These are phyloP conservation scores for Oncorhynchus keta DNA, from an alignment of 2,113 vertebrate species.

Conservation along the genomic window DNA sequence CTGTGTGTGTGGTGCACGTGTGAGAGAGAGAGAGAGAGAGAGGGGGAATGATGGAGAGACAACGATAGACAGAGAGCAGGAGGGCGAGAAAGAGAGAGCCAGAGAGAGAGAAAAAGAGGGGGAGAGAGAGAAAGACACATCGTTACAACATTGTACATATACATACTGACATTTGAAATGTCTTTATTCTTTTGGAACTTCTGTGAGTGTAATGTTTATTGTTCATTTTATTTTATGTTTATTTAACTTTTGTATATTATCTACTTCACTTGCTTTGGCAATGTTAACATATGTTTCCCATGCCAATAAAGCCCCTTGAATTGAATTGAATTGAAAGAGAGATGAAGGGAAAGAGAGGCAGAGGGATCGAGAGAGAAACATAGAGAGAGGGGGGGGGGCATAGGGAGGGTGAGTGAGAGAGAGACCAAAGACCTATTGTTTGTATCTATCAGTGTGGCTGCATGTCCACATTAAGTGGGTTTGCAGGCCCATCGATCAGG, in stretches of 20 bases:
- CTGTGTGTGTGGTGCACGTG: too few relatives aligned
- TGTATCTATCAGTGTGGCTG: background rate
- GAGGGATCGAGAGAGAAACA: background rate
- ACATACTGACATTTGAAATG: background rate
- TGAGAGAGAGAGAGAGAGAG: too few relatives aligned
- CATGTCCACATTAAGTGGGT: constrained; percentile 16
- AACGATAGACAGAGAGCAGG: too few relatives aligned
- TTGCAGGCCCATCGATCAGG: constrained; percentile 55
- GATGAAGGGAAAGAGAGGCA: background rate
- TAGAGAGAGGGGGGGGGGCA: background rate
- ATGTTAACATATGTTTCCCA: too few relatives aligned
- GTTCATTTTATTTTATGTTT: too few relatives aligned
- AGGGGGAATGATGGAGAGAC: too few relatives aligned
- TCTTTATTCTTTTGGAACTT: too few relatives aligned
- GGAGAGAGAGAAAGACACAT: background rate
- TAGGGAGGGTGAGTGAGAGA: constrained; percentile 1
- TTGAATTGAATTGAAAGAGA: background rate
- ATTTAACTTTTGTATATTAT: too few relatives aligned
- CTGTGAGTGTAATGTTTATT: too few relatives aligned
- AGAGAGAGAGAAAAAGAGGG: background rate
- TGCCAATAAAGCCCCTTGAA: too few relatives aligned
- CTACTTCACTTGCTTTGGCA: too few relatives aligned
- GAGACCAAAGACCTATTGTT: background rate
- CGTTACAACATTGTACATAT: too few relatives aligned
- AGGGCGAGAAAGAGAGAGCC: background rate